phyloP scores from a whole-genome alignment of 2,113 vertebrate species.

The Atherinomorus stipes region DNA sequence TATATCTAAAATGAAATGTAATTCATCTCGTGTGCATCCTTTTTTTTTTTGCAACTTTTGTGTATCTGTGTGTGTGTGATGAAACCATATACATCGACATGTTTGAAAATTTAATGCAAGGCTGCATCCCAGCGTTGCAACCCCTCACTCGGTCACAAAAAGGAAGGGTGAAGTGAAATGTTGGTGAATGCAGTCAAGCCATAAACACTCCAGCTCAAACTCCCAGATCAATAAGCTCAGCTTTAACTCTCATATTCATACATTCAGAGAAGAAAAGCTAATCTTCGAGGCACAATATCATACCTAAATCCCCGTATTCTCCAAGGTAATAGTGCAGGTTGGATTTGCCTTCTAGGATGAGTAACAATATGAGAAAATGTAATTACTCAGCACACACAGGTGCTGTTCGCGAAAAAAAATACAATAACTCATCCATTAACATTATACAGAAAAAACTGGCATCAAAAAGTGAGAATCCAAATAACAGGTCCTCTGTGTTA shows the following conservation, averaged over 20 bases:
- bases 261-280: conserved; percentile 58
- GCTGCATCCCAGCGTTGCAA: conserved; percentile 29
- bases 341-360: conserved; percentile 55
- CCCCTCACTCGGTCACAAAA: conserved; percentile 10
- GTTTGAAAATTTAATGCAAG: conserved; percentile 49
- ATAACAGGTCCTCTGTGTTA: conserved; percentile 12
- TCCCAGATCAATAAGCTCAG: conserved; percentile 71
- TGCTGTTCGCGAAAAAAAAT: conserved; percentile 47
- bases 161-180: conserved; percentile 29
- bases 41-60: conserved; percentile 9
- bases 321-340: conserved; percentile 43
- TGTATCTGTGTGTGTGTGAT: conserved; percentile 1
- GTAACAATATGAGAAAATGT: conserved; percentile 59
- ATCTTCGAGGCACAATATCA: conserved; percentile 68
- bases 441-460: background rate
- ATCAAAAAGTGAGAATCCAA: conserved; percentile 4
- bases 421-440: conserved; percentile 48
- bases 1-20: conserved; percentile 18
- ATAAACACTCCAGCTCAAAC: conserved; percentile 44
- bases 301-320: conserved; percentile 55
- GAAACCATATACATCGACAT: conserved; percentile 12
- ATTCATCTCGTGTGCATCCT: conserved; percentile 10
- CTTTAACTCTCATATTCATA: conserved; percentile 64
- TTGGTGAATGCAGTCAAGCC: conserved; percentile 22
- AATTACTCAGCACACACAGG: conserved; percentile 60